Evolutionary conservation across 1,140 invertebrate species (phyloP).

Genomic region (Ridgeia piscesae): DNA sequence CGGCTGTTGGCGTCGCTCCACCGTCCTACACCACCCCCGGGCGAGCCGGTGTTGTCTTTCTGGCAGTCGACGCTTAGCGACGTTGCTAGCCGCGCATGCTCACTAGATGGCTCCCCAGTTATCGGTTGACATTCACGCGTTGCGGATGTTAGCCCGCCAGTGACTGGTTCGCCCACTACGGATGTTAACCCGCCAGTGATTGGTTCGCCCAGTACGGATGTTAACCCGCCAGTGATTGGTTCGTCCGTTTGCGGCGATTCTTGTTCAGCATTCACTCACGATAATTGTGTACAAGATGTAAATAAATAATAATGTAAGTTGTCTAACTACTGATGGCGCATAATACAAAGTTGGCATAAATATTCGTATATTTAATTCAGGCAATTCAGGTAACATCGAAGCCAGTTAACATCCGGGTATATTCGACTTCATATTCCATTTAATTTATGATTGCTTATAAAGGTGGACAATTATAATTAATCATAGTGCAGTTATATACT

Average conservation of each 20-base stretch:
- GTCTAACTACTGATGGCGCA: neutral
- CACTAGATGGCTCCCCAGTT: neutral
- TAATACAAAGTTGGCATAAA: neutral
- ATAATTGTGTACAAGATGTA: neutral
- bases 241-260: neutral
- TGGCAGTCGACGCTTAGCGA: neutral
- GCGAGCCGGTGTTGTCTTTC: neutral
- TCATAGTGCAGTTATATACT: neutral
- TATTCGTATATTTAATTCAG: neutral
- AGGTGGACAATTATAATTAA: neutral
- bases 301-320: no score
- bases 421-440: neutral
- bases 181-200: neutral
- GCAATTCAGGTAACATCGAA: neutral
- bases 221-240: neutral
- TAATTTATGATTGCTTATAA: neutral
- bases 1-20: neutral
- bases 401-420: neutral
- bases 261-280: neutral
- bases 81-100: neutral
- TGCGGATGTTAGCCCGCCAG: neutral
- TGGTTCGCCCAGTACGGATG: neutral
- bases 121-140: neutral
- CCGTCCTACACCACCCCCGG: neutral
- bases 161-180: neutral